These are phyloP conservation scores for Euphydryas editha DNA, from an alignment of 2,888 invertebrate species.

Conservation along the genomic window DNA sequence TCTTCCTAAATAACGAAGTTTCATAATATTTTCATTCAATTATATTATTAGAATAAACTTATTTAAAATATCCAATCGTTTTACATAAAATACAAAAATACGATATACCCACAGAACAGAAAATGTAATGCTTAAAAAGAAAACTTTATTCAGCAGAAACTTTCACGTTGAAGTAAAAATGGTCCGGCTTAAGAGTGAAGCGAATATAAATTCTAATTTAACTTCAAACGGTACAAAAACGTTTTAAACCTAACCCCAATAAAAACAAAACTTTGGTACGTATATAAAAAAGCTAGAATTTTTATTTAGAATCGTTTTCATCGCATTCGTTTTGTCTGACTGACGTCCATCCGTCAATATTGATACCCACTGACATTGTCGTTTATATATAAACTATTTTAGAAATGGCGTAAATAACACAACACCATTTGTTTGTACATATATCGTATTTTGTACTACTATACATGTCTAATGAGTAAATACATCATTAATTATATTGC, in stretches of 20 bases:
- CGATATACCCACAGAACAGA: neutral
- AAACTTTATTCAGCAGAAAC: neutral
- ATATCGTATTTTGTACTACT: no score
- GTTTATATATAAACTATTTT: neutral
- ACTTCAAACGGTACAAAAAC: slow-evolving; percentile 22
- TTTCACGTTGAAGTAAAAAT: neutral
- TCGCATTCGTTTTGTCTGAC: slow-evolving; percentile 29
- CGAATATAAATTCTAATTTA: slow-evolving; percentile 6
- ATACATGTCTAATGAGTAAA: no score
- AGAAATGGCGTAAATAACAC: slow-evolving; percentile 3
- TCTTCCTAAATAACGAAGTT: no score
- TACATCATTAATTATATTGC: no score
- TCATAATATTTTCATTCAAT: no score
- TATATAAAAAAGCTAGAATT: slow-evolving; percentile 14
- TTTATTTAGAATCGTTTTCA: slow-evolving; percentile 30
- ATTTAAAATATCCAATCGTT: no score
- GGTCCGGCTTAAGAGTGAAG: neutral
- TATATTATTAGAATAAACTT: no score
- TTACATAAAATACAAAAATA: neutral
- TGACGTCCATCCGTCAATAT: slow-evolving; percentile 32
- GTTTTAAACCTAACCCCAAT: slow-evolving; percentile 22
- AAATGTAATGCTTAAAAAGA: neutral
- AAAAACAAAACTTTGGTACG: slow-evolving; percentile 15
- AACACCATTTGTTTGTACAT: no score
- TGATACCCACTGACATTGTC: slow-evolving; percentile 23